Conservation (phyloP, 2,113 vertebrate genomes). For the Misgurnus mizolepis region DNA sequence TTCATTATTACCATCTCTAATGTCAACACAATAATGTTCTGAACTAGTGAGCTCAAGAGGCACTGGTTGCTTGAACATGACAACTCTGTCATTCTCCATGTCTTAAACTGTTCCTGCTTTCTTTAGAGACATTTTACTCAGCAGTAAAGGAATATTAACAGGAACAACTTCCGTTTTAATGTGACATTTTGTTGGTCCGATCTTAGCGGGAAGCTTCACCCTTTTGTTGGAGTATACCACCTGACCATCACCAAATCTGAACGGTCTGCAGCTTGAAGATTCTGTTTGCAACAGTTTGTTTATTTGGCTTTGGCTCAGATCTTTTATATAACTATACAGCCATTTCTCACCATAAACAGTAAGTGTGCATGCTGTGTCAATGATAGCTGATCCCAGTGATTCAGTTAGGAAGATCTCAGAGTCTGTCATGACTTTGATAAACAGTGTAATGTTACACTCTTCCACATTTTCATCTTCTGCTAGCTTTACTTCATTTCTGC, state of each 20-base stretch:
- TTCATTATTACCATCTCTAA: no score
- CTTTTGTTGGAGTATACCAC: conserved; percentile 11
- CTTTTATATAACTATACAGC: no score
- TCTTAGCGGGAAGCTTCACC: not conserved
- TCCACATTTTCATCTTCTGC: conserved; percentile 14
- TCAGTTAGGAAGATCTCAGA: conserved; percentile 42
- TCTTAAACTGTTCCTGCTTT: not conserved
- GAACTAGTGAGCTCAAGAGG: no score
- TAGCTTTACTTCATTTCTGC: conserved; percentile 36
- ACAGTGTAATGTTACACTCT: conserved; percentile 22
- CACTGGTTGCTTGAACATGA: no score
- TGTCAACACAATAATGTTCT: no score
- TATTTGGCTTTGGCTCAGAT: no score
- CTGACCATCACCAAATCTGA: conserved; percentile 34
- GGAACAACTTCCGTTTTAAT: no score
- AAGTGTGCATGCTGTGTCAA: conserved; percentile 35
- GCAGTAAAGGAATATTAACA: no score
- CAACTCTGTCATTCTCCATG: conserved; percentile 11
- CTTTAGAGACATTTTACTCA: conserved; percentile 7
- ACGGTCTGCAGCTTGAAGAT: no score
- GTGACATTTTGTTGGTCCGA: not conserved
- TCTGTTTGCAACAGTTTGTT: no score
- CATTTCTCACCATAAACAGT: conserved; percentile 38
- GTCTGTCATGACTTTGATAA: conserved; percentile 18
- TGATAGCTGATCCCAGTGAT: not conserved